Evolutionary conservation across 1,140 invertebrate genomes (phyloP), one percentile per base, ranked within the genome.

Genomic region (Telenomus remus): DNA sequence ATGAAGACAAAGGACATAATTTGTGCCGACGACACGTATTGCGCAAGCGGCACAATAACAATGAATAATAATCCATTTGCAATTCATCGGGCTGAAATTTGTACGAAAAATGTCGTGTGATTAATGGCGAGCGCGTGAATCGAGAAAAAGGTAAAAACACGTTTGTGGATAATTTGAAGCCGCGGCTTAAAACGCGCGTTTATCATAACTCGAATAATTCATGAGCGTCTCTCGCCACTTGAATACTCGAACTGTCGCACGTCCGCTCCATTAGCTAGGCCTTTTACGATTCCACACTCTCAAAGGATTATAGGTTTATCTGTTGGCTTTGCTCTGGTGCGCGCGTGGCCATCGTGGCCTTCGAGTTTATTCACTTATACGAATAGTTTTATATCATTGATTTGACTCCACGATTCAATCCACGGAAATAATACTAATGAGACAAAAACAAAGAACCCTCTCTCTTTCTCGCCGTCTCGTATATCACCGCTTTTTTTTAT

Each of bases 151-250:
- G 19, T 27, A 27, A 13, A 68, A 69, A 64, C 59, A 48, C 49
- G 65, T 54, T 46, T 46, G 46, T 39, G 63, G 50, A 57, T 51
- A 55, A 68, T 47, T 59, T 71, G 15, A 51, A n/a, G 54, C 44
- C 44, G 61, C 59, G 70, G 54, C 70, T 70, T 73, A 65, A 27
- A 54, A 42, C 57, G 50, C 34, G 50, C 76, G 76, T 78, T 78
- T 73, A 78, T 78, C 76, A 78, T 78, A 78, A 78, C 55, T 65
- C 69, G 76, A 60, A 78, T 78, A 78, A 78, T 78, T 78, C 76
- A 78, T 78, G 76, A 78, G 76, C 57, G 65, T 48, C 63, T 61
- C 74, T 65, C 64, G 68, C 55, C 65, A 64, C 72, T 70, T 54
- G 66, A 55, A 70, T 66, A 76, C 65, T 66, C 74, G 57, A 72